Evolutionary conservation across 2,797 vertebrate genomes (phyloP).

Genomic region (Novumbra hubbsi): DNA sequence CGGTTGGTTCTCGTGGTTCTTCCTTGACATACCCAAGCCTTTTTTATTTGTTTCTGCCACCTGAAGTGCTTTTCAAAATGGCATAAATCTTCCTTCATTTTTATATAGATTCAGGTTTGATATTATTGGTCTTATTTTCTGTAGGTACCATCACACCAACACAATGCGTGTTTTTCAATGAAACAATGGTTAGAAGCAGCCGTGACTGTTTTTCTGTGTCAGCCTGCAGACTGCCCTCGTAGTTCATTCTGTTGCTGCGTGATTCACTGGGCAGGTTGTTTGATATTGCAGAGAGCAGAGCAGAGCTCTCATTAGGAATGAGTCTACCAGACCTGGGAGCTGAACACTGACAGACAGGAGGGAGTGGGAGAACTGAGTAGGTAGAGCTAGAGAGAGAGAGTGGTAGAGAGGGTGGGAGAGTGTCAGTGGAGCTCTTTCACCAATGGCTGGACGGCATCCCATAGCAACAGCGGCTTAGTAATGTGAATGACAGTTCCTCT

Average conservation of each 20-base stretch:
- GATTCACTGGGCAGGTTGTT: conserved; percentile 48
- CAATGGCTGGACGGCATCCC: conserved; percentile 71
- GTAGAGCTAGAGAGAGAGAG: too few relatives aligned
- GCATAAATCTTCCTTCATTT: not conserved
- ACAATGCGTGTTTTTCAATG: not conserved
- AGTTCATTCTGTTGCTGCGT: conserved; percentile 38
- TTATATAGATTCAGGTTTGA: not conserved
- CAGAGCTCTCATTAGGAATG: conserved; percentile 55
- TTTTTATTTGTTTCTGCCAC: too few relatives aligned
- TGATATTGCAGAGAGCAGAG: conserved; percentile 38
- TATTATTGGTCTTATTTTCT: not conserved
- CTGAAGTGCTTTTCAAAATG: not conserved
- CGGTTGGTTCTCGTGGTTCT: too few relatives aligned
- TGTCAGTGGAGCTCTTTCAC: conserved; percentile 18
- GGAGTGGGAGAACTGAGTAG: not conserved
- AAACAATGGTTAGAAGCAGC: conserved; percentile 1
- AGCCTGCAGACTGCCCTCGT: conserved; percentile 35
- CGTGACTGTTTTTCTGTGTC: conserved; percentile 13
- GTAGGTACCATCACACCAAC: conserved; percentile 25
- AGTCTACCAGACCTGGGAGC: conserved; percentile 1
- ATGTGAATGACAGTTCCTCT: conserved; percentile 71
- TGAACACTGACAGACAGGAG: conserved; percentile 16
- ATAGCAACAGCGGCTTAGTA: conserved; percentile 78
- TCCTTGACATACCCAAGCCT: too few relatives aligned
- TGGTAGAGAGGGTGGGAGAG: conserved; percentile 15